Base-by-base conservation (phyloP, 2,113 vertebrate genomes). In the Malaclemys terrapin region DNA sequence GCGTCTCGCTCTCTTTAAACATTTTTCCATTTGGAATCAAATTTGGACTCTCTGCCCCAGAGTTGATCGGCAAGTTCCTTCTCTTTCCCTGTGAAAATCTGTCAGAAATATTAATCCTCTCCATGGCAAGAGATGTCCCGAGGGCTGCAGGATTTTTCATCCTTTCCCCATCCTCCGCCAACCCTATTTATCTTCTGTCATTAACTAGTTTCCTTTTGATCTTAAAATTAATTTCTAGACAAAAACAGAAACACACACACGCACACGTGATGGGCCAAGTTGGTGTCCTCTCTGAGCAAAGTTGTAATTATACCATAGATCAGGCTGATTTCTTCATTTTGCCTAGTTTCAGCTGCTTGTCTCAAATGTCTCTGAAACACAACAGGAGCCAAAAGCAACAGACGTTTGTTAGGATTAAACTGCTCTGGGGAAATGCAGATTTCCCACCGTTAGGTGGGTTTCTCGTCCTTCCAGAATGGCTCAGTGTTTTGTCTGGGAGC, bases 191-290 rank as follows among this genome's bases (percentile, higher is more conserved):
- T 89, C 94, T 97, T 93, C 65, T 92, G 82, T 89, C 92, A 59
- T 93, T 95, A 93, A 97, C 95, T 69, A 59, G 49, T 82, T 94
- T 96, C 85, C 59, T 97, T 98, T 97, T 91, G 95, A 97, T 97
- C 94, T 89, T 95, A 96, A 94, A 97, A 98, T 97, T 96, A 97
- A 98, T 98, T 98, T 96, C 95, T 85, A 88, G 88, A 50, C 65
- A n/a, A 93, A 93, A 72, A 88, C 54, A 7, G 93, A 82, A 95
- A 88, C 91, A 19, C 1, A 4, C 75, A n/a, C 2, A 5, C 10
- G 35, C 0, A 11, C 0, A 45, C 25, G 62, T 2, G 0, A 7
- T 25, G 10, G 35, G 69, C 82, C 2, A 62, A 52, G 81, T 96
- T 91, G 96, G 81, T 91, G 95, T 97, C 93, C 89, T 97, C 92